These are phyloP conservation scores for Abramis brama DNA, from an alignment of 2,113 vertebrate species.

Conservation along the genomic window DNA sequence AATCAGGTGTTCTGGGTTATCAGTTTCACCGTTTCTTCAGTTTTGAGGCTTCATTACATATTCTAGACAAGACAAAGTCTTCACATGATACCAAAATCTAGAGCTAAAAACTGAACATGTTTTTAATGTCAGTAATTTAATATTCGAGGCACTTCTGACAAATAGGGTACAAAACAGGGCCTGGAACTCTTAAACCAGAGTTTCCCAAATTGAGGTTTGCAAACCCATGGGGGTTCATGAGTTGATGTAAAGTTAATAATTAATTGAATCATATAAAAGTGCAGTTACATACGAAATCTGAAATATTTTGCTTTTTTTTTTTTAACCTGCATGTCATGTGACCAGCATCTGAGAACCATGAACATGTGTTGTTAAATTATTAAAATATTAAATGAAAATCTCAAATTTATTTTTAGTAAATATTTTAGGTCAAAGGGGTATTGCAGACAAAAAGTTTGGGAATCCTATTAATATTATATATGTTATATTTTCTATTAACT, in stretches of 20 bases:
- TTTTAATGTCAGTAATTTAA: background rate
- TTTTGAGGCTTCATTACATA: background rate
- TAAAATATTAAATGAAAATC: slow-evolving; percentile 2
- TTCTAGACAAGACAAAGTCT: background rate
- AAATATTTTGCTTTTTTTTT: background rate
- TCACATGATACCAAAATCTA: background rate
- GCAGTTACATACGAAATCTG: background rate
- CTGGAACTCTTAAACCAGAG: background rate
- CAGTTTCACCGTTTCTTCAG: background rate
- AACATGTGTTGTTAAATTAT: background rate
- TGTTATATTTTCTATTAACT: background rate
- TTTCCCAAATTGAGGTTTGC: too few relatives aligned
- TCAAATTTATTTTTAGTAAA: background rate
- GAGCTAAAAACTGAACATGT: background rate
- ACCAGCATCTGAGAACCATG: background rate
- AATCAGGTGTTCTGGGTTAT: slow-evolving; percentile 28
- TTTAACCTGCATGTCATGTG: background rate
- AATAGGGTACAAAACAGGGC: background rate
- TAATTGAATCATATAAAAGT: background rate
- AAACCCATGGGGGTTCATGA: background rate
- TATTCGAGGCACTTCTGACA: background rate
- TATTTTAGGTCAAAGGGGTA: background rate
- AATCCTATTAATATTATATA: background rate
- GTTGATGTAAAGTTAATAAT: background rate
- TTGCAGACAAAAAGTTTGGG: background rate